phyloP scores from a whole-genome alignment of 2,888 invertebrate genomes.

The Drosophila melanosoma region DNA sequence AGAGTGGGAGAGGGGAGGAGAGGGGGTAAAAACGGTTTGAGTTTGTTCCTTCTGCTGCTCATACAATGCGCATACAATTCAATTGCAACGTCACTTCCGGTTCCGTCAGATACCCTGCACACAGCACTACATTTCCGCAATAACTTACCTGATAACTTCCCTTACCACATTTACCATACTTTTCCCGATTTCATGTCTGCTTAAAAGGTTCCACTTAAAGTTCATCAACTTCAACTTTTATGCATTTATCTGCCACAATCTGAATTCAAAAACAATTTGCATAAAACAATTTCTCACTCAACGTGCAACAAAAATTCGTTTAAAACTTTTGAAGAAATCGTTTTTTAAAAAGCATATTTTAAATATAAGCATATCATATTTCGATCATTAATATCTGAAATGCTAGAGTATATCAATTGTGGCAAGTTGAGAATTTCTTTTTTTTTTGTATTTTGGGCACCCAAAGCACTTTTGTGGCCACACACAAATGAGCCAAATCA shows the following conservation, averaged over 20 bases:
- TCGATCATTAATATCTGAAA: not conserved
- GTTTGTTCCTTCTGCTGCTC: slow-evolving; percentile 34
- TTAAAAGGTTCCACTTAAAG: not conserved
- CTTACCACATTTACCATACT: not conserved
- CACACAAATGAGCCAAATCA: slow-evolving; percentile 75
- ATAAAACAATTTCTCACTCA: not conserved
- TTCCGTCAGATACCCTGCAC: slow-evolving; percentile 39
- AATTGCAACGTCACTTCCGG: slow-evolving; percentile 74
- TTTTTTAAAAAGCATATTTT: not conserved
- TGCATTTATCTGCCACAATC: not conserved
- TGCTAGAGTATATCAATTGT: slow-evolving; percentile 6
- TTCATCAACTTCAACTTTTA: not conserved
- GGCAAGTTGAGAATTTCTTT: not conserved
- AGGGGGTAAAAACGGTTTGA: slow-evolving; percentile 42
- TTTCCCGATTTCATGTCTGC: not conserved
- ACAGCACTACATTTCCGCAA: not conserved
- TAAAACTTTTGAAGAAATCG: not conserved
- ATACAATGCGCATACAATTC: slow-evolving; percentile 65
- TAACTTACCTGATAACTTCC: slow-evolving; percentile 5
- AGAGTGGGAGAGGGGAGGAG: no score
- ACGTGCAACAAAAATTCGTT: not conserved
- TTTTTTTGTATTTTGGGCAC: no score
- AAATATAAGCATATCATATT: slow-evolving; percentile 1
- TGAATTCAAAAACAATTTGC: not conserved
- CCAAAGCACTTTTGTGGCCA: slow-evolving; percentile 54